Conservation (phyloP, 2,797 vertebrate genomes). For the Enteromius unitaeniatus region DNA sequence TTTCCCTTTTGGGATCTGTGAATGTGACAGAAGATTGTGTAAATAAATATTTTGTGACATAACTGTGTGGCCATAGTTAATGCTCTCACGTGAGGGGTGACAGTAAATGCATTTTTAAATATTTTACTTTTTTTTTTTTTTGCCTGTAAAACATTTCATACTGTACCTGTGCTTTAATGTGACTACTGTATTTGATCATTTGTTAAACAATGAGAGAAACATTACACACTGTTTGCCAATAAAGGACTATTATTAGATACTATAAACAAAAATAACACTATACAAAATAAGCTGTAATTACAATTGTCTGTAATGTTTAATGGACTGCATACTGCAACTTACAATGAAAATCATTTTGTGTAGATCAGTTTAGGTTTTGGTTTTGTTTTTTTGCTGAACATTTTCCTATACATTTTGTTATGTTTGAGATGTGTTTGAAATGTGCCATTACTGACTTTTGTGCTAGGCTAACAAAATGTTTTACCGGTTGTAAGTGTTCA, state of each 20-base stretch:
- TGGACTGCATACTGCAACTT: neutral
- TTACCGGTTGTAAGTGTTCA: conserved; percentile 23
- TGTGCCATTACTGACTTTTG: conserved; percentile 56
- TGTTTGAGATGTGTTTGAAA: conserved; percentile 43
- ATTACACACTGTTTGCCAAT: conserved; percentile 1
- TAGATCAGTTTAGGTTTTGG: neutral
- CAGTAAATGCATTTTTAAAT: conserved; percentile 1
- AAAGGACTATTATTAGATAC: neutral
- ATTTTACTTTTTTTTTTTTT: conserved; percentile 29
- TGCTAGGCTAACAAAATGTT: conserved; percentile 57
- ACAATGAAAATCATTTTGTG: neutral
- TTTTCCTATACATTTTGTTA: neutral
- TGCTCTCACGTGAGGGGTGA: conserved; percentile 23
- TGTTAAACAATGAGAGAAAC: conserved; percentile 27
- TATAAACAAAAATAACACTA: conserved; percentile 8
- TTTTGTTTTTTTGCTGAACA: neutral
- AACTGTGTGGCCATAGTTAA: conserved; percentile 18
- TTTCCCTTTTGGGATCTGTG: conserved; percentile 46
- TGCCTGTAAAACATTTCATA: conserved; percentile 35
- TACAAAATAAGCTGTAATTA: conserved; percentile 21
- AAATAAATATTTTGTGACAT: conserved; percentile 51
- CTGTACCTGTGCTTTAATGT: conserved; percentile 35
- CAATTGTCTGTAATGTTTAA: conserved; percentile 1
- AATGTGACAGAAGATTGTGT: conserved; percentile 60
- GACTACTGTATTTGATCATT: conserved; percentile 33